Percentiles rank a stretch among this genome's conserved stretches.
These are phyloP conservation scores for Zhuqinia jingwanae DNA, from an alignment of 2,888 invertebrate genomes.

Conservation along the genomic window DNA sequence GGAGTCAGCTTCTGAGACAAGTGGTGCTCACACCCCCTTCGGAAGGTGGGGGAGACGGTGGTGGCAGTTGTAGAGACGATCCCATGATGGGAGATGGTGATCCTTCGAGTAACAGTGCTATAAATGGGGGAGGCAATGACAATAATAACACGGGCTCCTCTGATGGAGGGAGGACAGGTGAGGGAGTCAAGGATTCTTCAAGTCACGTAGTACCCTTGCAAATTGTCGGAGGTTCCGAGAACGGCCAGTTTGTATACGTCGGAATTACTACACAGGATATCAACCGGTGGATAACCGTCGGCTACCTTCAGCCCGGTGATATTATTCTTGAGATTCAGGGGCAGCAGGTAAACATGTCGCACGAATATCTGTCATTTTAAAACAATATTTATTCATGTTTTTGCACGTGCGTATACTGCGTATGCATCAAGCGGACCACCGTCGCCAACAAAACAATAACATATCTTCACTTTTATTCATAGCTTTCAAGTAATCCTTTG, in stretches of 20 bases:
- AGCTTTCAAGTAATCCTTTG: too few species aligned
- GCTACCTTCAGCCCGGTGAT: slow-evolving; percentile 78
- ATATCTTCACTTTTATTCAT: too few species aligned
- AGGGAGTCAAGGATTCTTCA: neutral
- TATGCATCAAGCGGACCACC: too few species aligned
- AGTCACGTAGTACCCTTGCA: slow-evolving; percentile 79
- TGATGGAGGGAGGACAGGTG: neutral
- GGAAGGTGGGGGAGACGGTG: neutral
- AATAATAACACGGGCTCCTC: neutral
- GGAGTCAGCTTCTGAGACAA: slow-evolving; percentile 78
- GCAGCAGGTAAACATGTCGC: slow-evolving; percentile 78
- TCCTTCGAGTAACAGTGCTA: neutral
- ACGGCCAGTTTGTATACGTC: slow-evolving; percentile 81
- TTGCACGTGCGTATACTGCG: neutral
- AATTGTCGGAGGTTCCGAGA: slow-evolving; percentile 83
- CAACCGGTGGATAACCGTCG: slow-evolving; percentile 78
- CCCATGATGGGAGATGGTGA: slow-evolving; percentile 48
- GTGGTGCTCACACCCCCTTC: slow-evolving; percentile 75
- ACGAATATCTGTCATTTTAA: neutral
- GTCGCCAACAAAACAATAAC: too few species aligned
- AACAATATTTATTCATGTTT: neutral
- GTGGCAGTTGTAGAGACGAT: slow-evolving; percentile 39
- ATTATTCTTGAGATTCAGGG: slow-evolving; percentile 79
- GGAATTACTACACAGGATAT: slow-evolving; percentile 79
- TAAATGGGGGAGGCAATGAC: slow-evolving; percentile 44